Percentiles rank a stretch among this genome's conserved stretches.
phyloP scores from a whole-genome alignment of 1,140 invertebrate genomes.

The Xylocopa sonorina region DNA sequence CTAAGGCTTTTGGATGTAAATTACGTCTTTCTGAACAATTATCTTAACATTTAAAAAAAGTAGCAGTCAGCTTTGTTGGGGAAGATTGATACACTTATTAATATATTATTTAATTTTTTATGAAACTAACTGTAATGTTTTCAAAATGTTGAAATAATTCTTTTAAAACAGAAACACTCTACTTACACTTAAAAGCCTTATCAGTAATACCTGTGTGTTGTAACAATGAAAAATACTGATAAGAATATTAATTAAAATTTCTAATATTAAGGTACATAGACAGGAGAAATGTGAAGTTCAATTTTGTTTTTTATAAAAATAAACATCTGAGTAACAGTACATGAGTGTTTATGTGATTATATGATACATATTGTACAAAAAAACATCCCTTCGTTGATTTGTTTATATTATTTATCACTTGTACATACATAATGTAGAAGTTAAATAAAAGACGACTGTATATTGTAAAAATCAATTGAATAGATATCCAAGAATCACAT shows the following conservation, averaged over 20 bases:
- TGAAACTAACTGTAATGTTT: too few species aligned
- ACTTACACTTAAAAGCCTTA: too few species aligned
- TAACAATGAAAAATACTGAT: conserved; percentile 14
- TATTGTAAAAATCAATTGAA: conserved; percentile 47
- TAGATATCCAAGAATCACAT: conserved; percentile 13
- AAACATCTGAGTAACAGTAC: conserved; percentile 63
- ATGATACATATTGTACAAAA: conserved; percentile 75
- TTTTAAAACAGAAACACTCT: too few species aligned
- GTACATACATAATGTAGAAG: conserved; percentile 63
- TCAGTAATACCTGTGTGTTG: too few species aligned
- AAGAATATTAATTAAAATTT: conserved; percentile 1
- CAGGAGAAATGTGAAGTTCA: conserved; percentile 6
- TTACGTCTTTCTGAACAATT: too few species aligned
- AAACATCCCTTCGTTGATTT: conserved; percentile 69
- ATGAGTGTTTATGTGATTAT: conserved; percentile 63
- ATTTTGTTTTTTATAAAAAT: conserved; percentile 28
- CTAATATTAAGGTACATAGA: neutral
- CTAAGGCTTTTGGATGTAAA: too few species aligned
- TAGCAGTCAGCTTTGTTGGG: too few species aligned
- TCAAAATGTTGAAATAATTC: too few species aligned
- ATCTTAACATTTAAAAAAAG: too few species aligned
- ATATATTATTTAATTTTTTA: too few species aligned
- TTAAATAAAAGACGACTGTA: conserved; percentile 56
- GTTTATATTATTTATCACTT: conserved; percentile 64
- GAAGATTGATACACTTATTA: too few species aligned